phyloP scores from a whole-genome alignment of 2,888 invertebrate species.

The Cenopis cana region DNA sequence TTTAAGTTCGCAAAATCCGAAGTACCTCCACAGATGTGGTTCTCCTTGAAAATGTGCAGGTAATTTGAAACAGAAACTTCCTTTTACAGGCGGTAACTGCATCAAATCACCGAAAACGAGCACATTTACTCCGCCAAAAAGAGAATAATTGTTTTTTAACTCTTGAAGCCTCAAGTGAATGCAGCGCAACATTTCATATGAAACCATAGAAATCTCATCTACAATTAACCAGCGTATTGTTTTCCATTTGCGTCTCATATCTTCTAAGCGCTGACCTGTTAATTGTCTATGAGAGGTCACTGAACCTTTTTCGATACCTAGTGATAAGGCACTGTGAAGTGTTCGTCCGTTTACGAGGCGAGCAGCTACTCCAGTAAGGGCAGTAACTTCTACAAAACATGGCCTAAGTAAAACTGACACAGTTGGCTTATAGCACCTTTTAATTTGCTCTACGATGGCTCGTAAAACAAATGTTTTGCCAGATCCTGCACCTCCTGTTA shows the following conservation, averaged over 20 bases:
- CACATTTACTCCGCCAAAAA: slow-evolving; percentile 4
- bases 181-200: slow-evolving; percentile 52
- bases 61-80: slow-evolving; percentile 53
- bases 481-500: slow-evolving; percentile 54
- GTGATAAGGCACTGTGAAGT: no score
- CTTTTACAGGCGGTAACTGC: slow-evolving; percentile 53
- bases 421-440: slow-evolving; percentile 47
- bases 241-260: no score
- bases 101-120: slow-evolving; percentile 9
- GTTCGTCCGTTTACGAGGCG: no score
- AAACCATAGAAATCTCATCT: no score
- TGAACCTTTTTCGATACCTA: no score
- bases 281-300: no score
- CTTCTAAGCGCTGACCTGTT: no score
- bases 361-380: no score
- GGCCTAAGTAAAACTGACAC: no score
- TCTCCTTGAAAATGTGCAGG: no score
- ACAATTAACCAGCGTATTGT: no score
- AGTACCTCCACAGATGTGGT: slow-evolving; percentile 50
- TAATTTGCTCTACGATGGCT: slow-evolving; percentile 53
- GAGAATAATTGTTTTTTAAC: slow-evolving; percentile 9
- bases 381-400: no score
- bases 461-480: slow-evolving; percentile 52
- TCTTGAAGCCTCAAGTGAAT: slow-evolving; percentile 44
- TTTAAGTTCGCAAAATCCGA: slow-evolving; percentile 54